Evolutionary conservation across 2,797 vertebrate species (phyloP).

Genomic region (Eupleurogrammus muticus): DNA sequence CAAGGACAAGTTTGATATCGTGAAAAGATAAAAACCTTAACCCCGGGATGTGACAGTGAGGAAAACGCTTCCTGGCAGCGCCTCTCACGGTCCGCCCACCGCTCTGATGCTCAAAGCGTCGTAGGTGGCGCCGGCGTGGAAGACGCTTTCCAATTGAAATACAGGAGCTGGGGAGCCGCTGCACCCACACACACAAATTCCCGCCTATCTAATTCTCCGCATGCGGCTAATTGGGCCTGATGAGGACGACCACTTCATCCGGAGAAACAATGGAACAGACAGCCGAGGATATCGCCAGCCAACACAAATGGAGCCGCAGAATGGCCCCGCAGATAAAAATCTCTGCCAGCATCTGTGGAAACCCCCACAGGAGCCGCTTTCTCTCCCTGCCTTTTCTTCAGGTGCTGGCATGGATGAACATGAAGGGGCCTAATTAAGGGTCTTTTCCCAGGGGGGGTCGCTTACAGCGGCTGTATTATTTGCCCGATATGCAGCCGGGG

Average conservation of each 20-base stretch:
- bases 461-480: constrained; percentile 58
- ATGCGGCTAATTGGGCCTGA: constrained; percentile 63
- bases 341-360: constrained; percentile 44
- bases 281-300: constrained; percentile 48
- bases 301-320: constrained; percentile 55
- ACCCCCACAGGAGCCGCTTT: constrained; percentile 48
- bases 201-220: constrained; percentile 34
- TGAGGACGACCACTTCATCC: constrained; percentile 55
- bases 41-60: too few relatives aligned
- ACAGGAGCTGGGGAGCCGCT: too few relatives aligned
- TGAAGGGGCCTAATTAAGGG: constrained; percentile 70
- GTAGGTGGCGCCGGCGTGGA: too few relatives aligned
- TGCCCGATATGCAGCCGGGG: constrained; percentile 50
- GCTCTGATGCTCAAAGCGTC: too few relatives aligned
- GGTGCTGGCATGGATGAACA: constrained; percentile 60
- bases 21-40: too few relatives aligned
- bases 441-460: constrained; percentile 44
- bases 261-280: constrained; percentile 53
- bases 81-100: too few relatives aligned
- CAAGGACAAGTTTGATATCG: too few relatives aligned
- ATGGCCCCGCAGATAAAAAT: constrained; percentile 58
- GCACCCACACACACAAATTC: constrained; percentile 3
- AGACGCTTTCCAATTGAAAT: too few relatives aligned
- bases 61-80: too few relatives aligned
- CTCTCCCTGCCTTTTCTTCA: constrained; percentile 54